Conservation (phyloP, 2,888 invertebrate genomes). For the Patella ulyssiponensis region DNA sequence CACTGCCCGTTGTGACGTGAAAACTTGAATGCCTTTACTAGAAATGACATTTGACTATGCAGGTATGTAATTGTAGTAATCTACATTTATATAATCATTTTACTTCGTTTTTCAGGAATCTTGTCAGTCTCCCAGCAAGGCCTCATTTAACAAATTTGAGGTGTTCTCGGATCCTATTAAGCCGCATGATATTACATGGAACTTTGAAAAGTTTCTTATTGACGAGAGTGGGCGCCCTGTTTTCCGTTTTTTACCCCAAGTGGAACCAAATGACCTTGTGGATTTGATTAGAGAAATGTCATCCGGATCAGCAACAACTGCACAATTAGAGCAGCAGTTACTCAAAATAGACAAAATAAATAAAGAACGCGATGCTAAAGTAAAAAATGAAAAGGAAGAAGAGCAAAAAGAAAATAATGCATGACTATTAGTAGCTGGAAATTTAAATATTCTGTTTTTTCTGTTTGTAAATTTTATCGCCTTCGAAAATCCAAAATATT, state of each 20-base stretch:
- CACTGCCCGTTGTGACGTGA: too few species aligned
- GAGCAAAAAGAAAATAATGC: too few species aligned
- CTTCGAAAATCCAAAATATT: too few species aligned
- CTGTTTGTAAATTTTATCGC: too few species aligned
- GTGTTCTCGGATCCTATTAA: constrained; percentile 48
- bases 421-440: too few species aligned
- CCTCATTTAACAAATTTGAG: constrained; percentile 30
- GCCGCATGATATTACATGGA: constrained; percentile 71
- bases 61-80: too few species aligned
- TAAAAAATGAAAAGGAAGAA: too few species aligned
- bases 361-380: too few species aligned
- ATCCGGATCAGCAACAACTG: neutral
- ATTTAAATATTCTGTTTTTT: too few species aligned
- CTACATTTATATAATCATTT: neutral
- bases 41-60: too few species aligned
- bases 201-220: constrained; percentile 73
- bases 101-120: constrained; percentile 30
- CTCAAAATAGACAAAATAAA: neutral
- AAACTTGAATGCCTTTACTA: too few species aligned
- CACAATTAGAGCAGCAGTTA: neutral
- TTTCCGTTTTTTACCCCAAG: constrained; percentile 39
- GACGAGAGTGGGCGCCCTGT: constrained; percentile 52
- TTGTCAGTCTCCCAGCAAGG: constrained; percentile 36
- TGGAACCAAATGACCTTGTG: constrained; percentile 36
- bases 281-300: constrained; percentile 17